Base-by-base conservation (phyloP, 2,888 invertebrate genomes). In the Drosophila demipolita region DNA sequence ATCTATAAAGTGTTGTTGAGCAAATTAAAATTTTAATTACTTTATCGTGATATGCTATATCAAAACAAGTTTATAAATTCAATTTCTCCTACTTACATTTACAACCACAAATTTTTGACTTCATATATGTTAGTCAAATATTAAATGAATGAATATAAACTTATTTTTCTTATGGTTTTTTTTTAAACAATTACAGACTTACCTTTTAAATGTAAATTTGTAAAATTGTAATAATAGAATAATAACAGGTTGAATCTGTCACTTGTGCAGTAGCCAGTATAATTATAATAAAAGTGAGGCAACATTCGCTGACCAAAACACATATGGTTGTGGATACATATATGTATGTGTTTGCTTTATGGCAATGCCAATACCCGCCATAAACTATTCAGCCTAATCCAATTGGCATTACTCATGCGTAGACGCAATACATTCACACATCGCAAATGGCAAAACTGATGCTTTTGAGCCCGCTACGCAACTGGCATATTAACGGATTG, bases 381-480 rank as follows among this genome's bases (percentile, higher is more conserved):
- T 52, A 53, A 55, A 52, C 62, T 45, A 60, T 73, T 50, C 65
- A 62, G 66, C 45, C 66, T 11, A 35, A 29, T 55, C 54, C 48
- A 70, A 70, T 85, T 85, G 71, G 73, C 88, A 85, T 85, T 87
- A 73, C 79, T 76, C 86, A 77, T 87, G 88, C 86, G 83, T 87
- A 77, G 66, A 58, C 68, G 87, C 75, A 82, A 85, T 65, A 53
- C 82, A 54, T 69, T 57, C 70, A 58, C 70, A 70, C 73, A 87
- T 80, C 68, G 20, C 66, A 66, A 83, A 74, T 74, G 66, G 7
- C 62, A 61, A 70, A 75, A 45, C 63, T 72, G 33, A 80, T 68
- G 63, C 60, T 62, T 65, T 73, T 75, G 59, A 66, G 60, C 23
- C 33, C n/a, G 62, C 36, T n/a, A 75, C 81, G 69, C 69, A 52